A percentile compares a stretch with the other conserved stretches of the same genome.
phyloP scores from a whole-genome alignment of 1,140 invertebrate genomes.

The Oryctes rhinoceros region DNA sequence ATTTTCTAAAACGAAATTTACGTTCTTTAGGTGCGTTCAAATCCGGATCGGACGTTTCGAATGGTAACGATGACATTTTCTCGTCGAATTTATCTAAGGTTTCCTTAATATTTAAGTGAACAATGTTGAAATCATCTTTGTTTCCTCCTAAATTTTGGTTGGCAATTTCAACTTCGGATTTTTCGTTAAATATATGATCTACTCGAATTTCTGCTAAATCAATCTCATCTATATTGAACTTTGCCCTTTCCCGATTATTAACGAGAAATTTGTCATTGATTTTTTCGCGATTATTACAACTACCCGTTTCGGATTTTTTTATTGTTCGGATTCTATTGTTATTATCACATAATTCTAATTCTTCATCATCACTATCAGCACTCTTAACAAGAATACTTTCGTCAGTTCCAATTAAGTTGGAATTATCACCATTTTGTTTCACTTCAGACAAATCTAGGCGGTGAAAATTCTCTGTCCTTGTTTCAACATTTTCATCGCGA shows the following conservation, averaged over 20 bases:
- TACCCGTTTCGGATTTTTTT: not conserved
- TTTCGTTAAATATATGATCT: too few species aligned
- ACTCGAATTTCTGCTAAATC: too few species aligned
- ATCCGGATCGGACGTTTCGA: not conserved
- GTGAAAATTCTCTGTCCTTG: not conserved
- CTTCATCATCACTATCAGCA: not conserved
- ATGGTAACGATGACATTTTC: not conserved
- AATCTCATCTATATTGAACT: too few species aligned
- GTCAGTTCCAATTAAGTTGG: not conserved
- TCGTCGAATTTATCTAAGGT: constrained; percentile 23
- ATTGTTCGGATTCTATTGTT: not conserved
- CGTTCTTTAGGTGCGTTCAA: not conserved
- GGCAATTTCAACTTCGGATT: too few species aligned
- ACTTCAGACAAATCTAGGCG: not conserved
- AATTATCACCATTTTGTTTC: not conserved
- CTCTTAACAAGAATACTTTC: constrained; percentile 11
- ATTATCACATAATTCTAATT: not conserved
- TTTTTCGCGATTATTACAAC: not conserved
- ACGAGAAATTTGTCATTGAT: not conserved
- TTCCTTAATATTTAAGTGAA: constrained; percentile 20
- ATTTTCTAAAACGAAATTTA: not conserved
- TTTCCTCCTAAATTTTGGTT: too few species aligned
- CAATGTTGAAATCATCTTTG: not conserved
- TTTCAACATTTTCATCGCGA: not conserved
- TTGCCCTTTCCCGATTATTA: not conserved